phyloP scores from a whole-genome alignment of 2,113 vertebrate species.

The Actinemys pallida region DNA sequence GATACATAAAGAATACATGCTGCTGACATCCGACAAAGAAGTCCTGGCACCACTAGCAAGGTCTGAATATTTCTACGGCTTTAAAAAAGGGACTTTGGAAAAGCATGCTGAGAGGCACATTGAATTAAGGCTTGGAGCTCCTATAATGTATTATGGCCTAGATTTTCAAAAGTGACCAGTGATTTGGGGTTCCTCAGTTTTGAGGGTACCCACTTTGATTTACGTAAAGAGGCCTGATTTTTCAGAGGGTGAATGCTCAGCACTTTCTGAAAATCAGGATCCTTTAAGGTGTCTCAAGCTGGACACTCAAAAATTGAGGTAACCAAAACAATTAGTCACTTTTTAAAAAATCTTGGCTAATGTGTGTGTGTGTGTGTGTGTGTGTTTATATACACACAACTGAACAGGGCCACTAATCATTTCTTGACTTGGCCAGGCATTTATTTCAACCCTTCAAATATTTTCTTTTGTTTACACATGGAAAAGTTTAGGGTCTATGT shows the following conservation, averaged over 20 bases:
- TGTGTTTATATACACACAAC: slow-evolving; percentile 4
- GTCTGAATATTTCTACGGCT: not conserved
- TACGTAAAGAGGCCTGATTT: not conserved
- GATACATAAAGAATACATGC: not conserved
- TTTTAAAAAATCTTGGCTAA: slow-evolving; percentile 25
- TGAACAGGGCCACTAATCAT: slow-evolving; percentile 49
- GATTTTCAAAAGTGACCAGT: not conserved
- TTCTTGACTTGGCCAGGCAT: slow-evolving; percentile 27
- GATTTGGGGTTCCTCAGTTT: not conserved
- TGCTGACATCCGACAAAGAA: not conserved
- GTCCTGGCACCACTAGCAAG: not conserved
- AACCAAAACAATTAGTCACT: not conserved
- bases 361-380: slow-evolving; percentile 17
- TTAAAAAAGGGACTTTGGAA: not conserved
- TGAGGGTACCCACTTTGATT: not conserved
- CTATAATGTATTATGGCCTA: accelerated
- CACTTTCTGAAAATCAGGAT: slow-evolving; percentile 19
- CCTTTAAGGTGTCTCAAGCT: not conserved
- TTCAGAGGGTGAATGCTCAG: not conserved
- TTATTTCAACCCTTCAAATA: not conserved
- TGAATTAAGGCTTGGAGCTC: not conserved
- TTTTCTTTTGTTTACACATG: not conserved
- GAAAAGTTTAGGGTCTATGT: not conserved
- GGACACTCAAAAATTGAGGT: not conserved
- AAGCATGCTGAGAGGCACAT: accelerated